phyloP scores from a whole-genome alignment of 64 coral and sea anemone species.

The Catalaphyllia jardinei region DNA sequence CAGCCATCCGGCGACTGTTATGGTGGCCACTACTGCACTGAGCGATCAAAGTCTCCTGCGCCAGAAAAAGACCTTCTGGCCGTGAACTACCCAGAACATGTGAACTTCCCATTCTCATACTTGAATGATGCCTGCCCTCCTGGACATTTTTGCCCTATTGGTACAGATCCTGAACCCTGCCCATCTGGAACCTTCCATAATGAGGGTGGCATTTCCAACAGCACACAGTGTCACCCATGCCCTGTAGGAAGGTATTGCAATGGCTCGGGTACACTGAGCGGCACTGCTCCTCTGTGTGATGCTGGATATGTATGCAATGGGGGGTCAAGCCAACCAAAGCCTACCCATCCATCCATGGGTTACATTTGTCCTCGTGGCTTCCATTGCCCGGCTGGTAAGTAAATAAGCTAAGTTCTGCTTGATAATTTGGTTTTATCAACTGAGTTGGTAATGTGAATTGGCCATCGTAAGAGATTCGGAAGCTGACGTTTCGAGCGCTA shows the following conservation, averaged over 20 bases:
- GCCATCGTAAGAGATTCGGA: too few species aligned
- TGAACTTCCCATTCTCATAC: constrained; percentile 60
- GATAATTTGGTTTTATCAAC: too few species aligned
- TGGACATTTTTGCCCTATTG: constrained; percentile 80
- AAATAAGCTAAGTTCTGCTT: background rate
- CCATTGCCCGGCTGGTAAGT: constrained; percentile 67
- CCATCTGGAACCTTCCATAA: constrained; percentile 80
- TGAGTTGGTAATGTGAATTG: too few species aligned
- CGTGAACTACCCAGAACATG: constrained; percentile 1
- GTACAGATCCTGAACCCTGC: constrained; percentile 73
- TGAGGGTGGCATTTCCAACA: constrained; percentile 71
- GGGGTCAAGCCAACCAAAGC: constrained; percentile 74
- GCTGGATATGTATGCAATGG: constrained; percentile 89
- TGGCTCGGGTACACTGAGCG: constrained; percentile 58
- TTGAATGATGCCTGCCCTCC: constrained; percentile 91
- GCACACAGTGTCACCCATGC: constrained; percentile 71
- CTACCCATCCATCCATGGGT: constrained; percentile 79
- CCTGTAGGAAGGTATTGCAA: constrained; percentile 88
- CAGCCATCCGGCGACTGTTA: constrained; percentile 59
- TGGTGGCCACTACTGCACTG: constrained; percentile 80
- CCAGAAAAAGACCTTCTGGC: constrained; percentile 74
- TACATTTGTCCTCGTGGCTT: constrained; percentile 86
- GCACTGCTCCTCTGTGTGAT: constrained; percentile 57
- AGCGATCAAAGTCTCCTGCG: constrained; percentile 51
- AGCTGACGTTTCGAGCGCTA: too few species aligned